These are phyloP conservation scores for Drosophila yooni DNA, from an alignment of 2,888 invertebrate genomes.

Conservation along the genomic window DNA sequence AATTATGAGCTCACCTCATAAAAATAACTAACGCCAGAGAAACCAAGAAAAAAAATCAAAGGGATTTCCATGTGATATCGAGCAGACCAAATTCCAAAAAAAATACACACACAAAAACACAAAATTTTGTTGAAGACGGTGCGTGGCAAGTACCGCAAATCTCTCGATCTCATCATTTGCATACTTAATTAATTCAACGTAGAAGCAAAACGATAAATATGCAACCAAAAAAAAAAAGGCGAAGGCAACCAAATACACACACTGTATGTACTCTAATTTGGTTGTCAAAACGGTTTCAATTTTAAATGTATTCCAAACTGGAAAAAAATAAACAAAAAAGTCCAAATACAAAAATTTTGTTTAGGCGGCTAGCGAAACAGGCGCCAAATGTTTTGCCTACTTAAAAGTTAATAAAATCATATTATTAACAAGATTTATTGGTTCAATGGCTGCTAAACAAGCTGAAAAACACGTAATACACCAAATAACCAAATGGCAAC, in stretches of 20 bases:
- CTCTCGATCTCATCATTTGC: slow-evolving; percentile 63
- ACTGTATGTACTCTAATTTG: slow-evolving; percentile 73
- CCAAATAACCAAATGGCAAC: slow-evolving; percentile 12
- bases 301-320: slow-evolving; percentile 38
- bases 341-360: slow-evolving; percentile 13
- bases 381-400: slow-evolving; percentile 78
- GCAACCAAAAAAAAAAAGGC: slow-evolving; percentile 24
- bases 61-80: slow-evolving; percentile 67
- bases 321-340: slow-evolving; percentile 25
- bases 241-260: slow-evolving; percentile 39
- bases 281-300: slow-evolving; percentile 75
- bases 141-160: slow-evolving; percentile 78
- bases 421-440: slow-evolving; percentile 76
- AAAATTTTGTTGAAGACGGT: slow-evolving; percentile 44
- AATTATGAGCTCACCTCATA: slow-evolving; percentile 79
- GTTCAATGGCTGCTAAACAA: slow-evolving; percentile 63
- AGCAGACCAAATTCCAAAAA: slow-evolving; percentile 60
- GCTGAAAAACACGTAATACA: slow-evolving; percentile 44
- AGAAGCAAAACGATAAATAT: slow-evolving; percentile 51
- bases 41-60: slow-evolving; percentile 34
- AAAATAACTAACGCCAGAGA: slow-evolving; percentile 64
- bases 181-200: slow-evolving; percentile 75
- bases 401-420: slow-evolving; percentile 80
- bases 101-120: not conserved
- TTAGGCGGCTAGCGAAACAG: slow-evolving; percentile 47